phyloP scores from a whole-genome alignment of 2,797 vertebrate species.

The Acanthurus tractus region DNA sequence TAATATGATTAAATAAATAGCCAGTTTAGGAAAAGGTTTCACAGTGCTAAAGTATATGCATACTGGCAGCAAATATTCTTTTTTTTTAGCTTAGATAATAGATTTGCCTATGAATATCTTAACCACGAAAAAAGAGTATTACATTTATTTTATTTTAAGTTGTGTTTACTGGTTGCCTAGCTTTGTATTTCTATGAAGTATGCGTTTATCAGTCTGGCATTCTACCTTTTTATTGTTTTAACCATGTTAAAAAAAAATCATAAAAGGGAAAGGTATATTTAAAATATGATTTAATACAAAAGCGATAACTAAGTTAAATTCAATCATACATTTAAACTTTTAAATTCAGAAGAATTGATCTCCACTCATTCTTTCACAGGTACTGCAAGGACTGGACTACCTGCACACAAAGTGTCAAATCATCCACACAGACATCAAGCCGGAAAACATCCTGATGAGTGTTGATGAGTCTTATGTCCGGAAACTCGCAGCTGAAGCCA shows the following conservation, averaged over 20 bases:
- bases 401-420: constrained; percentile 97
- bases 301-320: neutral
- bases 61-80: neutral
- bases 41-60: neutral
- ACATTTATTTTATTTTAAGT: neutral
- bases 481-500: constrained; percentile 94
- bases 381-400: constrained; percentile 97
- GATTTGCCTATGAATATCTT: too few species aligned
- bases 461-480: constrained; percentile 95
- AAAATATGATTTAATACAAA: neutral
- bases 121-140: neutral
- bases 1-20: neutral
- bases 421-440: constrained; percentile 98
- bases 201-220: neutral
- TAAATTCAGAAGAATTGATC: neutral
- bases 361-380: constrained; percentile 77
- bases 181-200: neutral
- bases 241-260: neutral
- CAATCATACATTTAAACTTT: neutral
- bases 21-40: neutral
- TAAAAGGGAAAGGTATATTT: neutral
- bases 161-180: neutral
- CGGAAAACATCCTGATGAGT: constrained; percentile 96
- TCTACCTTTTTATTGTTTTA: neutral
- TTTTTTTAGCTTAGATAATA: neutral